phyloP scores from a whole-genome alignment of 1,140 invertebrate species.

The Planococcus citri region DNA sequence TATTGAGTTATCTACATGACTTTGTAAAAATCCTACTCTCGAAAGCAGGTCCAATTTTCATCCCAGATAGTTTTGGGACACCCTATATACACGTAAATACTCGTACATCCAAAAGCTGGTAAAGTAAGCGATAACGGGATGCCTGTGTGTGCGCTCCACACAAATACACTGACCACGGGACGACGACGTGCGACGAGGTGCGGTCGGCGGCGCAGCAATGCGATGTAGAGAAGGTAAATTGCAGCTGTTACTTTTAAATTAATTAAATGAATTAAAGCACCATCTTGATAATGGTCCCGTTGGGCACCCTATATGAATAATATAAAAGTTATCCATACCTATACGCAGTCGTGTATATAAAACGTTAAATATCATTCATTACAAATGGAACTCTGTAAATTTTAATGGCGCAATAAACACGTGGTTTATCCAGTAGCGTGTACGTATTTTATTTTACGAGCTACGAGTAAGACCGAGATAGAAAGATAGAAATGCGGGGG shows the following conservation, averaged over 20 bases:
- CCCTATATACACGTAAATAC: too few relatives aligned
- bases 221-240: not conserved
- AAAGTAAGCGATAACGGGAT: too few relatives aligned
- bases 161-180: too few relatives aligned
- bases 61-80: too few relatives aligned
- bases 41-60: too few relatives aligned
- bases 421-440: conserved; percentile 13
- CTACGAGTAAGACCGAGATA: not conserved
- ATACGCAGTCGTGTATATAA: not conserved
- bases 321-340: conserved; percentile 7
- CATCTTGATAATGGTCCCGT: conserved; percentile 15
- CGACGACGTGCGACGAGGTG: too few relatives aligned
- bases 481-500: not conserved
- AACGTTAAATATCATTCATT: conserved; percentile 9
- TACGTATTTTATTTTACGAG: conserved; percentile 13
- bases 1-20: too few relatives aligned
- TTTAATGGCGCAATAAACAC: conserved; percentile 20
- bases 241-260: conserved; percentile 14
- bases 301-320: not conserved
- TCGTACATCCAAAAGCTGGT: too few relatives aligned
- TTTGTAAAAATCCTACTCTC: too few relatives aligned
- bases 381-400: conserved; percentile 11
- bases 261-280: conserved; percentile 15
- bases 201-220: too few relatives aligned
- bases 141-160: too few relatives aligned